Conservation (phyloP, 2,888 invertebrate species). For the Pedicia rivosa region DNA sequence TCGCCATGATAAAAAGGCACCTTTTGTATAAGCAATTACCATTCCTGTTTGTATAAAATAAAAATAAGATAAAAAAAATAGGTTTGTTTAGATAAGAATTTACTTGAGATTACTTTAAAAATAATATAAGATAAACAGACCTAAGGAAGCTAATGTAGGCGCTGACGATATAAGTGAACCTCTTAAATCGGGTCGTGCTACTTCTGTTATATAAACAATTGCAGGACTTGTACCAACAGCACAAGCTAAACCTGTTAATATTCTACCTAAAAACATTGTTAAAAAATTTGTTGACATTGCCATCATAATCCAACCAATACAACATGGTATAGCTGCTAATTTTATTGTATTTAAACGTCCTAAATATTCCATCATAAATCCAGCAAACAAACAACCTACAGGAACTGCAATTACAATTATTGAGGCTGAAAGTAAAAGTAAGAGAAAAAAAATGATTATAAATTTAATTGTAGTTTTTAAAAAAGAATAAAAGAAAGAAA, state of each 20-base stretch:
- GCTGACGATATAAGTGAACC: constrained; percentile 42
- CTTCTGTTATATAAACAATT: constrained; percentile 44
- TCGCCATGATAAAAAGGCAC: constrained; percentile 38
- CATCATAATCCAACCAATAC: constrained; percentile 38
- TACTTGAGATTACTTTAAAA: too few relatives aligned
- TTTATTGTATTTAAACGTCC: constrained; percentile 39
- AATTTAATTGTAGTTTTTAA: too few relatives aligned
- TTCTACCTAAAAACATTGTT: constrained; percentile 34
- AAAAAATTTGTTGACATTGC: constrained; percentile 34
- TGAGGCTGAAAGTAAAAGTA: constrained; percentile 31
- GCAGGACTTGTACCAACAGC: constrained; percentile 42
- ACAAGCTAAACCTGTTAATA: constrained; percentile 37
- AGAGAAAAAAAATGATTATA: too few relatives aligned
- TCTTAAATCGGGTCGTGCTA: constrained; percentile 39
- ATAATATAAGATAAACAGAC: too few relatives aligned
- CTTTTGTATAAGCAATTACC: constrained; percentile 38
- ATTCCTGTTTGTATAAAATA: constrained; percentile 29
- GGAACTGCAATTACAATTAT: constrained; percentile 38
- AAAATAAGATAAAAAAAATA: too few relatives aligned
- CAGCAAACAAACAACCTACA: constrained; percentile 35
- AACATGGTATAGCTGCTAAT: constrained; percentile 36
- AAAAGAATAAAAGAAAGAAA: too few relatives aligned
- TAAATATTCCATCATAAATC: constrained; percentile 37
- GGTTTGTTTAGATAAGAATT: too few relatives aligned
- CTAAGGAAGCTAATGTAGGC: constrained; percentile 40